Evolutionary conservation across 2,797 vertebrate genomes (phyloP), one percentile per base, ranked within the genome.

Genomic region (Scolopax rusticola): DNA sequence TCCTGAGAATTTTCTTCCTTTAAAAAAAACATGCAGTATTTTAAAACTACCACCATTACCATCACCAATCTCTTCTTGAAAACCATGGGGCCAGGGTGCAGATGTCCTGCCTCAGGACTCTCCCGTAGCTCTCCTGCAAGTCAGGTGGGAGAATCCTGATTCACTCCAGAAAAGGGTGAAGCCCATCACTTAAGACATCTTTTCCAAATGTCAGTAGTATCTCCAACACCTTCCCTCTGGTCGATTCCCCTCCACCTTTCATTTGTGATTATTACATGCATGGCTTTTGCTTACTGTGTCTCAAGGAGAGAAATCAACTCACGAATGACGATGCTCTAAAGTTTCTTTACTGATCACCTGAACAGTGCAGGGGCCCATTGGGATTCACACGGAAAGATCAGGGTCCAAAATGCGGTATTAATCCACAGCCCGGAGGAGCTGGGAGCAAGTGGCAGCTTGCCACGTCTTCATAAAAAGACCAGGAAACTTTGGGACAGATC

Each of bases 401-500:
- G 57, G 88, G 45, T 79, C 71, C 82, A 73, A 94, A 60, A n/a
- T 70, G 41, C 0, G 1, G 64, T 51, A 91, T 90, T 90, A 93
- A 85, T 77, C 78, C 84, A 83, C 51, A 85, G 68, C 18, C 71
- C 45, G 0, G 1, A 92, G 88, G 64, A 79, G 59, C n/a, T 56
- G 70, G 63, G 54, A 96, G 81, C 33, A 48, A 53, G 51, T 92
- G 93, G 90, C 95, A 95, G 90, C 64, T 87, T 30, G 75, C 90
- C 95, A 92, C 0, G 0, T 68, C 68, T 89, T 94, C 0, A 5
- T 47, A 87, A 94, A 96, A 87, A 89, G 84, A 60, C 33, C 51
- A 90, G 56, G 78, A 93, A 96, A 95, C 90, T 95, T 56, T 82
- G 84, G 92, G 90, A 89, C 40, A 85, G 50, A 89, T 68, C 84